phyloP scores from a whole-genome alignment of 2,113 vertebrate genomes.

The Sphyrna mokarran region DNA sequence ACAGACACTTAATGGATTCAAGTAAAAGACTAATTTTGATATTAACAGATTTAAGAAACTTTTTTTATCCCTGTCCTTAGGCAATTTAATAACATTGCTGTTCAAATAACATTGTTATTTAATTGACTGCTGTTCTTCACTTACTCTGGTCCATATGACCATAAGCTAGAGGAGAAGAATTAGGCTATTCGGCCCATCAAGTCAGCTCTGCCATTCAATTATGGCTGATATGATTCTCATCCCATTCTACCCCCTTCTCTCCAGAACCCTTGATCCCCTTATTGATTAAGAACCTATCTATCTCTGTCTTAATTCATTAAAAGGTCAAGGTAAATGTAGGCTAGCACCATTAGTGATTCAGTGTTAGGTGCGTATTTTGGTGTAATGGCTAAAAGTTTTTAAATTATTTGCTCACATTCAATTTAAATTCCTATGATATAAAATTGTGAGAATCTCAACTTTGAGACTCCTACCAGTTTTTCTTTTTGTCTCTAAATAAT shows the following conservation, averaged over 20 bases:
- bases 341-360: neutral
- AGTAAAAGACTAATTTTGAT: conserved; percentile 1
- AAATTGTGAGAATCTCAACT: neutral
- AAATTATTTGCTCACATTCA: neutral
- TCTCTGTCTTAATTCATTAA: neutral
- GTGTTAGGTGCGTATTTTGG: neutral
- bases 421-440: neutral
- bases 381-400: neutral
- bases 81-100: neutral
- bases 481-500: neutral
- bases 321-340: neutral
- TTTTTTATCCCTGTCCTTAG: neutral
- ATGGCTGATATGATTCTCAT: too few species aligned
- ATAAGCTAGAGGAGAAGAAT: too few species aligned
- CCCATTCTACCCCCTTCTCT: too few species aligned
- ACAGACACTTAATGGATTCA: neutral
- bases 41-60: neutral
- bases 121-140: neutral
- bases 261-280: too few species aligned
- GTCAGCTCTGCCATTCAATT: too few species aligned
- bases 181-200: too few species aligned
- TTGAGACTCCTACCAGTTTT: neutral
- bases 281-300: too few species aligned
- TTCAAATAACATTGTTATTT: neutral
- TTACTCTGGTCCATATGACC: neutral